These are phyloP conservation scores for Cantharis rustica DNA, from an alignment of 2,888 invertebrate genomes.

Conservation along the genomic window DNA sequence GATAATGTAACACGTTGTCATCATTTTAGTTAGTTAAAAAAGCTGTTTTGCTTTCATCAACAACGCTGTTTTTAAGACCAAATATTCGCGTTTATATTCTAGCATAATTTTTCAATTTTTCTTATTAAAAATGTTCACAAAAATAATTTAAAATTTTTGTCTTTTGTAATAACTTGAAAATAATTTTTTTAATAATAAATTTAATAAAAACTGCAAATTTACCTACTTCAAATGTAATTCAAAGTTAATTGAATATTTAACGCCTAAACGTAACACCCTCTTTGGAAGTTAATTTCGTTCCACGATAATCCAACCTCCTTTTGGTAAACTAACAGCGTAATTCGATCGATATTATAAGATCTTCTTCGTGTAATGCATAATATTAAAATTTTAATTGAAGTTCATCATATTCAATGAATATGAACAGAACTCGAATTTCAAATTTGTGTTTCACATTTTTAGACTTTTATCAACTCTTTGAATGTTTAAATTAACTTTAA, in stretches of 20 bases:
- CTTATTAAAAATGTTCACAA: not conserved
- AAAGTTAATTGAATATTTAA: conserved; percentile 18
- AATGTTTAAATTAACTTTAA: not conserved
- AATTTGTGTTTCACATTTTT: not conserved
- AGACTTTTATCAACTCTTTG: not conserved
- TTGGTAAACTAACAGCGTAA: conserved; percentile 9
- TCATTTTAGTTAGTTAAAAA: not conserved
- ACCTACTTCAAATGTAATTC: conserved; percentile 13
- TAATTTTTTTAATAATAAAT: not conserved
- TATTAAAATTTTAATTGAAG: not conserved
- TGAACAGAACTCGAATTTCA: not conserved
- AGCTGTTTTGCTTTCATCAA: not conserved
- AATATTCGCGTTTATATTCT: not conserved
- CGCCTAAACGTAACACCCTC: conserved; percentile 17
- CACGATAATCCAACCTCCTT: conserved; percentile 16
- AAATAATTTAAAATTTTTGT: not conserved
- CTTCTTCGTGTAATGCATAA: conserved; percentile 5
- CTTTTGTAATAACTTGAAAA: not conserved
- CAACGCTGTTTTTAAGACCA: not conserved
- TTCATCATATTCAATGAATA: not conserved
- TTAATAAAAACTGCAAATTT: not conserved
- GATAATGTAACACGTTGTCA: not conserved
- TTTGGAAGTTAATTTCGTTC: conserved; percentile 16
- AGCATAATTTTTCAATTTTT: not conserved
- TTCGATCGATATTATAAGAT: conserved; percentile 11